phyloP scores from a whole-genome alignment of 2,113 vertebrate genomes.

The Pachycephala philippinensis region DNA sequence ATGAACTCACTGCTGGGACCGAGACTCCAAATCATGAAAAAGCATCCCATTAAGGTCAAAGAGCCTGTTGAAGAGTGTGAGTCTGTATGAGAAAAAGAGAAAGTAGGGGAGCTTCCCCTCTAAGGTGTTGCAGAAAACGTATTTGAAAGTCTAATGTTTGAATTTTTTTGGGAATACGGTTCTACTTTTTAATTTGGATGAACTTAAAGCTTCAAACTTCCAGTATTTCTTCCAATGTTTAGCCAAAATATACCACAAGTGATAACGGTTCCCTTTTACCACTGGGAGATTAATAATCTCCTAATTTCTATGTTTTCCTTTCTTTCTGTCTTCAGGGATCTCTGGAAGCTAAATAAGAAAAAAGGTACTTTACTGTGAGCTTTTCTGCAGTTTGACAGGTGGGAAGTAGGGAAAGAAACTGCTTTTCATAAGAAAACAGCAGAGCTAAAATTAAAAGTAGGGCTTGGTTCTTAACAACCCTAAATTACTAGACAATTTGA shows the following conservation, averaged over 20 bases:
- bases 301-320: conserved; percentile 53
- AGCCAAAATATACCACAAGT: conserved; percentile 6
- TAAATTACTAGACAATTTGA: conserved; percentile 46
- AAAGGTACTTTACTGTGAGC: conserved; percentile 11
- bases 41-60: conserved; percentile 27
- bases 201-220: not conserved
- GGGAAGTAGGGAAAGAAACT: conserved; percentile 36
- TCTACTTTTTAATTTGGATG: not conserved
- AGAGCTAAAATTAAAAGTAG: conserved; percentile 48
- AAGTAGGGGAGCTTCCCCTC: not conserved
- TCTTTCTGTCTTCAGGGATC: conserved; percentile 27
- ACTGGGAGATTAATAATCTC: conserved; percentile 51
- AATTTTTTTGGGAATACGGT: not conserved
- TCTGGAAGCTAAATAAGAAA: conserved; percentile 45
- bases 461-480: conserved; percentile 23
- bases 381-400: conserved; percentile 32
- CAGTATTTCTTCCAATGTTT: not conserved
- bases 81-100: not conserved
- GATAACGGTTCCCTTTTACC: not conserved
- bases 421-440: conserved; percentile 21
- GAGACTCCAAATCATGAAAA: conserved; percentile 8
- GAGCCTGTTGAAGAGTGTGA: not conserved
- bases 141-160: conserved; percentile 15
- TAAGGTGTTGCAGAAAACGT: not conserved
- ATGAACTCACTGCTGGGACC: conserved; percentile 10